Percentiles rank a stretch among this genome's conserved stretches.
Conservation (phyloP, 1,140 invertebrate genomes). For the Anoplolepis gracilipes region DNA sequence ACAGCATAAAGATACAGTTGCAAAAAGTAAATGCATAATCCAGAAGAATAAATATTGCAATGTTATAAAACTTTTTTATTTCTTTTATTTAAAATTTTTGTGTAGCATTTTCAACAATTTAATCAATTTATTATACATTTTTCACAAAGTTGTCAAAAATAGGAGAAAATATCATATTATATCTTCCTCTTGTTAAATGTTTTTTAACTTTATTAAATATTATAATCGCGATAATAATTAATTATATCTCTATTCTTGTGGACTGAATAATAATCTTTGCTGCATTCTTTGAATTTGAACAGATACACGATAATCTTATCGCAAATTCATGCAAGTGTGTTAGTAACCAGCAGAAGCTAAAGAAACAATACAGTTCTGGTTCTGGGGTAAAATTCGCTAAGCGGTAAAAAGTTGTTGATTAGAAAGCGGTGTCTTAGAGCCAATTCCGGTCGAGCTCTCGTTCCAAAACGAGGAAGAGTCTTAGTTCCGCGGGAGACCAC, state of each 20-base stretch:
- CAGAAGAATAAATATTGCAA: background rate
- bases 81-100: background rate
- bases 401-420: constrained; percentile 70
- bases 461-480: constrained; percentile 56
- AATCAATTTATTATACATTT: background rate
- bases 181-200: too few relatives aligned
- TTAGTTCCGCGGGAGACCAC: constrained; percentile 64
- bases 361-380: constrained; percentile 37
- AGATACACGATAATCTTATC: constrained; percentile 22
- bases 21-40: background rate
- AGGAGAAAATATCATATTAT: background rate
- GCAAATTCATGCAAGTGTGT: constrained; percentile 32
- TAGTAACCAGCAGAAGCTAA: constrained; percentile 45
- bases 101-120: background rate
- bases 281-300: constrained; percentile 5
- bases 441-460: constrained; percentile 57
- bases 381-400: constrained; percentile 64
- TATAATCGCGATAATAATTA: background rate
- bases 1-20: background rate
- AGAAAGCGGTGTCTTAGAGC: constrained; percentile 68
- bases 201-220: background rate
- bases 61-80: background rate
- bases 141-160: background rate
- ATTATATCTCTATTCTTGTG: background rate
- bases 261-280: background rate